These are phyloP conservation scores for Falco naumanni DNA, from an alignment of 2,797 vertebrate species.

Conservation along the genomic window DNA sequence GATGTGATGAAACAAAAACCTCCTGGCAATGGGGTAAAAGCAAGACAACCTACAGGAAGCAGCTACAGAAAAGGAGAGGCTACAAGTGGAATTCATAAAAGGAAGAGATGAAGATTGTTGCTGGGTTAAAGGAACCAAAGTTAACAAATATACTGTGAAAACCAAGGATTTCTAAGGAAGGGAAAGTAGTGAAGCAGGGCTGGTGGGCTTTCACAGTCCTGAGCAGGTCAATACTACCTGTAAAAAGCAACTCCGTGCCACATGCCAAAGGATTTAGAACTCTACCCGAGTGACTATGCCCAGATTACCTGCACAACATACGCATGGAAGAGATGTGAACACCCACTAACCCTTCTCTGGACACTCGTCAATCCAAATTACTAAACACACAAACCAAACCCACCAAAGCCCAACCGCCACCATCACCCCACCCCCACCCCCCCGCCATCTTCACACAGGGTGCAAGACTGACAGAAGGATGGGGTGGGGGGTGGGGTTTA, in stretches of 20 bases:
- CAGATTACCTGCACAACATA: not conserved
- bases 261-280: not conserved
- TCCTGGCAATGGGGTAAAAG: not conserved
- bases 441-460: fast-evolving
- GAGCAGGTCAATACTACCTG: fast-evolving
- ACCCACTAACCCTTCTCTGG: not conserved
- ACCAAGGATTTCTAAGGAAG: not conserved
- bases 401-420: fast-evolving
- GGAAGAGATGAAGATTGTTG: not conserved
- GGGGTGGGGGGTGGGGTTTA: not conserved
- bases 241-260: not conserved
- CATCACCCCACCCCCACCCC: no score
- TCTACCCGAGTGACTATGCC: fast-evolving
- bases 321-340: not conserved
- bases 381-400: no score
- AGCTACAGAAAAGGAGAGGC: not conserved
- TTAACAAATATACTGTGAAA: not conserved
- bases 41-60: not conserved
- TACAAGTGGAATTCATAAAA: not conserved
- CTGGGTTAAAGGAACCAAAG: not conserved
- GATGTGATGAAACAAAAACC: not conserved
- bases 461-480: not conserved
- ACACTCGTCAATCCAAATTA: no score
- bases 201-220: not conserved
- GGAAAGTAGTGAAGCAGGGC: not conserved